These are phyloP conservation scores for Trisateles emortualis DNA, from an alignment of 2,888 invertebrate genomes.

Conservation along the genomic window DNA sequence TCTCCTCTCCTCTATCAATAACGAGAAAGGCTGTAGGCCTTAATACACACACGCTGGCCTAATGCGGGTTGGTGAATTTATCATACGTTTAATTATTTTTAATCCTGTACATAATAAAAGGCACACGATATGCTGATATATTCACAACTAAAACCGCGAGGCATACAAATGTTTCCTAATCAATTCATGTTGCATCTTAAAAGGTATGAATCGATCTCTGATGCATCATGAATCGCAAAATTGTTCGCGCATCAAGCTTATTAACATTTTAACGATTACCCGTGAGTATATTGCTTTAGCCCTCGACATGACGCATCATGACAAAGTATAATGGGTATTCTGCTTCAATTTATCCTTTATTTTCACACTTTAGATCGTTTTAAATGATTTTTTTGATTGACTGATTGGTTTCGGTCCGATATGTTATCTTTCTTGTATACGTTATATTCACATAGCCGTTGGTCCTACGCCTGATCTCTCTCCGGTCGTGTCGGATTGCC, in stretches of 20 bases:
- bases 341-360: background rate
- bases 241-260: constrained; percentile 46
- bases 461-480: no score
- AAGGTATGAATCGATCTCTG: constrained; percentile 47
- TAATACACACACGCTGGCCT: no score
- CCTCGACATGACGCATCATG: constrained; percentile 11
- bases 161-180: constrained; percentile 14
- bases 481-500: no score
- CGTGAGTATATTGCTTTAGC: constrained; percentile 29
- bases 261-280: constrained; percentile 53
- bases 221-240: constrained; percentile 54
- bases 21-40: no score
- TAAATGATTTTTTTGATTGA: background rate
- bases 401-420: constrained; percentile 1
- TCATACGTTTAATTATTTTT: background rate
- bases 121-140: background rate
- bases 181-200: constrained; percentile 20
- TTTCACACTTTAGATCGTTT: background rate
- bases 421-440: no score
- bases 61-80: no score
- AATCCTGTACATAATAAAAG: background rate
- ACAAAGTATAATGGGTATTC: constrained; percentile 8
- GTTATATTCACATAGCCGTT: no score
- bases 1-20: no score
- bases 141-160: constrained; percentile 4